These are phyloP conservation scores for Hipposideros armiger DNA, from an alignment of 2,113 vertebrate species.

Conservation along the genomic window DNA sequence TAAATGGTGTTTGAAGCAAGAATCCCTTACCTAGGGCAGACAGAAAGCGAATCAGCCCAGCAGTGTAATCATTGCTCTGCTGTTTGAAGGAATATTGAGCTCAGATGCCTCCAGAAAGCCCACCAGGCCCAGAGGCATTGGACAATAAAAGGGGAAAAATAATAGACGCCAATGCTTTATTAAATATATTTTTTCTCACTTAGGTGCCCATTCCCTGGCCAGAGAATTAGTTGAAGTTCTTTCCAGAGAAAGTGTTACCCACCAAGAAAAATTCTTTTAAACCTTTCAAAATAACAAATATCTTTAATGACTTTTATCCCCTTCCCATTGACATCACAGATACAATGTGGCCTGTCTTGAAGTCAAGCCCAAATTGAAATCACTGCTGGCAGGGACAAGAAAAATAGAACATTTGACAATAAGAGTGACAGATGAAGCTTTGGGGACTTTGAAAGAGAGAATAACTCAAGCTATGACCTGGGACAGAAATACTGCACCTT, in stretches of 20 bases:
- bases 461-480: constrained; percentile 54
- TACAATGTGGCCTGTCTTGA: constrained; percentile 78
- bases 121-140: constrained; percentile 86
- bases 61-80: constrained; percentile 79
- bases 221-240: constrained; percentile 82
- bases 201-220: constrained; percentile 82
- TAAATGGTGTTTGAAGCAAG: constrained; percentile 75
- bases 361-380: constrained; percentile 84
- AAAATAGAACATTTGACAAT: constrained; percentile 85
- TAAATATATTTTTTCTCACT: constrained; percentile 86
- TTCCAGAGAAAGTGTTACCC: constrained; percentile 84
- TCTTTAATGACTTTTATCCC: constrained; percentile 82
- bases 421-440: constrained; percentile 77
- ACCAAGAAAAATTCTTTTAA: constrained; percentile 84
- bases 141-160: constrained; percentile 87
- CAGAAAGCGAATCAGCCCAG: constrained; percentile 82
- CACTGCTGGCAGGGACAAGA: constrained; percentile 82
- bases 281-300: constrained; percentile 80
- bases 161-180: constrained; percentile 85
- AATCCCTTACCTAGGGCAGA: constrained; percentile 73
- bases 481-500: constrained; percentile 3
- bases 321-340: constrained; percentile 78
- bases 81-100: constrained; percentile 87
- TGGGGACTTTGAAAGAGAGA: constrained; percentile 69
- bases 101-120: constrained; percentile 88